Evolutionary conservation across 2,797 vertebrate genomes (phyloP).

Genomic region (Protonibea diacanthus): DNA sequence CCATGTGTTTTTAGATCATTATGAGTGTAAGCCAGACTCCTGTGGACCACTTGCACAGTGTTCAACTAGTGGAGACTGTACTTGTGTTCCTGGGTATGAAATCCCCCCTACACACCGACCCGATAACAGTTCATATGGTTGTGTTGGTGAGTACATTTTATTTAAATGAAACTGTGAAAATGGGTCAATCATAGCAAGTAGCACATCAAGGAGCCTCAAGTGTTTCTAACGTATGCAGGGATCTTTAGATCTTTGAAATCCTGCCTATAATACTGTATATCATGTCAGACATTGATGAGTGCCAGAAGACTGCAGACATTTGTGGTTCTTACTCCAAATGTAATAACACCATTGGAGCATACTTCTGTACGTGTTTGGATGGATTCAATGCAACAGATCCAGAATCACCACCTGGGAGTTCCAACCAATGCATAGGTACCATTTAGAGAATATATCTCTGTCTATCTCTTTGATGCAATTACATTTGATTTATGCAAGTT

Average conservation of each 20-base stretch:
- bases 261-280: neutral
- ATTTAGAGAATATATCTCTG: neutral
- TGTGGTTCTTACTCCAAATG: conserved; percentile 61
- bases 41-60: conserved; percentile 69
- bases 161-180: neutral
- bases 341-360: conserved; percentile 53
- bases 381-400: conserved; percentile 44
- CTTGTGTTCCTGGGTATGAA: conserved; percentile 54
- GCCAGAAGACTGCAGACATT: neutral
- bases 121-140: conserved; percentile 54
- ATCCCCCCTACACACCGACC: conserved; percentile 4
- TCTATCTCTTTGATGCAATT: neutral
- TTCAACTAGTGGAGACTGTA: conserved; percentile 30
- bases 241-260: neutral
- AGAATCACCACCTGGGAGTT: accelerated
- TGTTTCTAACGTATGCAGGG: too few species aligned
- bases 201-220: too few species aligned
- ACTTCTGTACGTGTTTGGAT: conserved; percentile 47
- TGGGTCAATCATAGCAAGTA: neutral
- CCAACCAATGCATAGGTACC: conserved; percentile 58
- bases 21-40: conserved; percentile 27
- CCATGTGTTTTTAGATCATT: conserved; percentile 55
- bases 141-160: conserved; percentile 52
- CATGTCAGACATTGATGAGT: conserved; percentile 72
- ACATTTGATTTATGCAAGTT: neutral